Evolutionary conservation across 2,113 vertebrate species (phyloP), one percentile per base, ranked within the genome.

Genomic region (Pseudorasbora parva): DNA sequence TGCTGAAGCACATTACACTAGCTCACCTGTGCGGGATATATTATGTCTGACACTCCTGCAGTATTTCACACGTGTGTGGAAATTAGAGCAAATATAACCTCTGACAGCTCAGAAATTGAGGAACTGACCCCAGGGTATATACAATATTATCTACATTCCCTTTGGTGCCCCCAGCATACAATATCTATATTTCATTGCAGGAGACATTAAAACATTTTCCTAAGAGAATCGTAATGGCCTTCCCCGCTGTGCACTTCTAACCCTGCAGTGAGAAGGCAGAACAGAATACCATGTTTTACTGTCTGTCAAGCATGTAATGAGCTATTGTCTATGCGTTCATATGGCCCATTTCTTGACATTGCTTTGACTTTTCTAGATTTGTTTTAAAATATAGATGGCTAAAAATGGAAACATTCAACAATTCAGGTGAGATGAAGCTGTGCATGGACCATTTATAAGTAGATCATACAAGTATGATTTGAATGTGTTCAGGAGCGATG

Each of bases 11-110:
- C 19, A 21, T 21, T 8, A 54, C 19, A 41, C 79, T 54, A 54
- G 51, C 51, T 86, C 15, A 1, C 64, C 15, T 23, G 60, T 73
- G 71, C 45, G 81, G 45, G 54, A 85, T 85, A 86, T 59, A 3
- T 23, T 62, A 69, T 57, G 66, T 82, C 74, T 57, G 69, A 83
- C 54, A 37, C 79, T 7, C 17, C 60, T 83, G 86, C 23, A 56
- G 82, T 83, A 88, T 84, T 86, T 89, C 81, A 84, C 85, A 86
- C 84, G 60, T 8, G 11, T 73, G 83, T 23, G 17, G 2, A n/a
- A 56, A 69, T 71, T 51, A 82, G 11, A 73, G 62, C 15, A 37
- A 51, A 81, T 54, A 82, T 25, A 41, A 81, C 66, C 77, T 71
- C 66, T 57, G 69, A 73, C 74, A 87, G 68, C 57, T 66, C 69